Percentiles rank a stretch among this genome's conserved stretches.
These are phyloP conservation scores for Vulpes lagopus DNA, from an alignment of 2,113 vertebrate genomes.

Conservation along the genomic window DNA sequence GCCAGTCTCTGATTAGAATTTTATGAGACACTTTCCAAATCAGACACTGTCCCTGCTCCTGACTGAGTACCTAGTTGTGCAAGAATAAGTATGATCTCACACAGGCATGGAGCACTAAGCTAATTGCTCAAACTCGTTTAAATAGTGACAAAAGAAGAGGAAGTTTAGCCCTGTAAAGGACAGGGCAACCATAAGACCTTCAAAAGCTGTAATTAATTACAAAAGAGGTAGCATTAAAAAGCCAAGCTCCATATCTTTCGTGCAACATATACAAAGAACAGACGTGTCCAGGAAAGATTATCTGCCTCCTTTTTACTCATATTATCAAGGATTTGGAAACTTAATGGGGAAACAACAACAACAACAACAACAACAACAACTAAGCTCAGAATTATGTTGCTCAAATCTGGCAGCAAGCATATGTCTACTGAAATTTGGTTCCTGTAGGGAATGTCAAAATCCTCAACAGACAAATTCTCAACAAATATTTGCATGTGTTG, in stretches of 20 bases:
- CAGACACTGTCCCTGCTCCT: background rate
- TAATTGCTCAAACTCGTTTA: slow-evolving; percentile 38
- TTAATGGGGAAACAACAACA: slow-evolving; percentile 78
- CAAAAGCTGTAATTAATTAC: slow-evolving; percentile 74
- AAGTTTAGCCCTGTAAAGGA: slow-evolving; percentile 34
- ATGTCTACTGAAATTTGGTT: slow-evolving; percentile 69
- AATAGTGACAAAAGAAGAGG: slow-evolving; percentile 11
- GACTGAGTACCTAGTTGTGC: slow-evolving; percentile 50
- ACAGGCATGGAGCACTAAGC: background rate
- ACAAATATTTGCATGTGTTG: slow-evolving; percentile 47
- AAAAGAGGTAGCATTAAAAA: slow-evolving; percentile 60
- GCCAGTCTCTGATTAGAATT: slow-evolving; percentile 54
- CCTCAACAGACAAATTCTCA: slow-evolving; percentile 66
- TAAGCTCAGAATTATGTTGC: slow-evolving; percentile 76
- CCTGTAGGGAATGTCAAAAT: slow-evolving; percentile 58
- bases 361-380: slow-evolving; percentile 46
- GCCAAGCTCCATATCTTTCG: slow-evolving; percentile 70
- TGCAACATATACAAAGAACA: slow-evolving; percentile 78
- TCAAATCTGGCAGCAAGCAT: slow-evolving; percentile 77
- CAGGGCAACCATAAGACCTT: slow-evolving; percentile 21
- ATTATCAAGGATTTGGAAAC: slow-evolving; percentile 82
- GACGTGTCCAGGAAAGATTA: slow-evolving; percentile 80
- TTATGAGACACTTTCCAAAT: slow-evolving; percentile 41
- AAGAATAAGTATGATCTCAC: slow-evolving; percentile 33
- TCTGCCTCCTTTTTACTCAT: slow-evolving; percentile 75